Evolutionary conservation across 1,140 invertebrate genomes (phyloP).

Genomic region (Berghia stephanieae): DNA sequence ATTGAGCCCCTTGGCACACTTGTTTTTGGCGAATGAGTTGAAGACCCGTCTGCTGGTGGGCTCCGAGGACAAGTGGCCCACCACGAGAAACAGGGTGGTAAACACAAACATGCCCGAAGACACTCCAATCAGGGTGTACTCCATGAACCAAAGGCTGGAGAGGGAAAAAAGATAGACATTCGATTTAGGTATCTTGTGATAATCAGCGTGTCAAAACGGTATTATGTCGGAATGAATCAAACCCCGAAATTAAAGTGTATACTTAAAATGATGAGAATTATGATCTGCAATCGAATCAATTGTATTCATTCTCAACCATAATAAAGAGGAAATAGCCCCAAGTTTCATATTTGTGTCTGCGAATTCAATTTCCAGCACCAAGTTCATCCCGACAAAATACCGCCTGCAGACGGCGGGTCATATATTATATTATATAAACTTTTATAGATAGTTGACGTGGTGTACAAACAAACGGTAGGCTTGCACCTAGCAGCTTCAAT

Average conservation of each 20-base stretch:
- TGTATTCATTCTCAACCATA: background rate
- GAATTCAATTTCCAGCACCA: too few species aligned
- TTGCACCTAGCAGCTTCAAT: too few species aligned
- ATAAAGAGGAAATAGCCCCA: background rate
- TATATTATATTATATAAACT: too few species aligned
- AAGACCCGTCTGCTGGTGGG: slow-evolving; percentile 57
- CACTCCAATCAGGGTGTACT: slow-evolving; percentile 54
- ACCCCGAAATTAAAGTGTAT: background rate
- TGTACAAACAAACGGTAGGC: too few species aligned
- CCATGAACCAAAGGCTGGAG: slow-evolving; percentile 59
- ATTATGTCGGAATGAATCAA: background rate
- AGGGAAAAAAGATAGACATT: background rate
- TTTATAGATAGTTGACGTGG: too few species aligned
- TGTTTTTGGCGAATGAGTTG: slow-evolving; percentile 56
- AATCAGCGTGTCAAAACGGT: background rate
- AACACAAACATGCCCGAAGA: slow-evolving; percentile 57
- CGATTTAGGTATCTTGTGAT: background rate
- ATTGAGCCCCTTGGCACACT: slow-evolving; percentile 55
- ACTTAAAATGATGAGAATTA: background rate
- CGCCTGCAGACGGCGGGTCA: too few species aligned
- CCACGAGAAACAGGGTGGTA: slow-evolving; percentile 49
- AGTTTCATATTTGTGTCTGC: too few species aligned
- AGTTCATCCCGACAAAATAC: too few species aligned
- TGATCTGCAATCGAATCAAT: background rate
- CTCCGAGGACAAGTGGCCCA: slow-evolving; percentile 55